phyloP scores from a whole-genome alignment of 35 echinoderm and acorn worm genomes.

The Amphiura filiformis region DNA sequence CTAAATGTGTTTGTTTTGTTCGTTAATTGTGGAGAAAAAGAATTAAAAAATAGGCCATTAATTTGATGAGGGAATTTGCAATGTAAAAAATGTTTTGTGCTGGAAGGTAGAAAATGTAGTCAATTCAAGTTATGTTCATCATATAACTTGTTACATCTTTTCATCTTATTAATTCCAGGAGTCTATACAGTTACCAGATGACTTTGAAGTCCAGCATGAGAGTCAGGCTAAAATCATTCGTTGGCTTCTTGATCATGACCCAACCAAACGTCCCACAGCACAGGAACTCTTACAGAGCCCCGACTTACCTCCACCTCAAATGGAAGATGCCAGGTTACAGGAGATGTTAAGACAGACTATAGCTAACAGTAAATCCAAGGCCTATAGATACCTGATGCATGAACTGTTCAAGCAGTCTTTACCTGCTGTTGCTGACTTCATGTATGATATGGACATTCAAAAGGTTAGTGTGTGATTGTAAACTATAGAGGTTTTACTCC shows the following conservation, averaged over 20 bases:
- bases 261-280: constrained; percentile 69
- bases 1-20: no score
- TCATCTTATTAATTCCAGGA: no score
- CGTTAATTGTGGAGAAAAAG: no score
- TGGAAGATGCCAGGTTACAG: constrained; percentile 86
- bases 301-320: constrained; percentile 80
- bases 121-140: no score
- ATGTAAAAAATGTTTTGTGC: no score
- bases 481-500: no score
- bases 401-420: constrained; percentile 68
- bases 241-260: constrained; percentile 95
- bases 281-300: constrained; percentile 77
- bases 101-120: no score
- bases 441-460: constrained; percentile 89
- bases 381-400: constrained; percentile 69
- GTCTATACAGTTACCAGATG: constrained; percentile 81
- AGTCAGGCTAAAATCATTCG: constrained; percentile 55
- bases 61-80: no score
- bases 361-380: constrained; percentile 76
- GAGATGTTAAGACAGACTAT: constrained; percentile 90
- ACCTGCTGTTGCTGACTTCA: constrained; percentile 62
- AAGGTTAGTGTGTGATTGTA: constrained; percentile 68
- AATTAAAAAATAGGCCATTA: no score
- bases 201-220: constrained; percentile 48
- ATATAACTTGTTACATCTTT: no score